Percentiles rank a stretch among this genome's conserved stretches.
Evolutionary conservation across 2,113 vertebrate species (phyloP).

Genomic region (Tachycineta bicolor): DNA sequence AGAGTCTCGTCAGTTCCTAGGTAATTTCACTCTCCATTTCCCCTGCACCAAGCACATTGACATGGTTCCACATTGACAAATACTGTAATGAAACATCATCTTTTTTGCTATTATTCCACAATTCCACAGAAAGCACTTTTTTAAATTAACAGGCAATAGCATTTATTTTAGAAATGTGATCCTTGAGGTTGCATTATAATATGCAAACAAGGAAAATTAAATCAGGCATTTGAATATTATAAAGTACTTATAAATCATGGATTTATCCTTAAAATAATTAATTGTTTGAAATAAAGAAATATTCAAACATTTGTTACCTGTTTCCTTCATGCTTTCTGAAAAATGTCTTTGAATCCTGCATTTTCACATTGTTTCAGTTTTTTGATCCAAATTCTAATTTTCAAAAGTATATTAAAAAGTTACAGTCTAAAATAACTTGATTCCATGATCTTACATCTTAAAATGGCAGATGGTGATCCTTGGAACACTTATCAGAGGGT

Average conservation of each 20-base stretch:
- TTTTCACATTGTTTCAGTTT: background rate
- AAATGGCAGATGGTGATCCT: background rate
- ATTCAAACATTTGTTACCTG: background rate
- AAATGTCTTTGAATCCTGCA: background rate
- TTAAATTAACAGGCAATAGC: background rate
- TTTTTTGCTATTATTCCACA: background rate
- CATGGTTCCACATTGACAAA: background rate
- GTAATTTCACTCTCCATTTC: conserved; percentile 44
- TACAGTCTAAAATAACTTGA: background rate
- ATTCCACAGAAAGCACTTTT: background rate
- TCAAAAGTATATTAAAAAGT: background rate
- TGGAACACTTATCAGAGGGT: background rate
- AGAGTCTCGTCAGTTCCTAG: background rate
- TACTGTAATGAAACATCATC: background rate
- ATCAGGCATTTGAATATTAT: background rate
- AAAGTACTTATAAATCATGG: background rate
- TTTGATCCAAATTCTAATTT: background rate
- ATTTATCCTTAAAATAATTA: background rate
- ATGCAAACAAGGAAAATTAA: background rate
- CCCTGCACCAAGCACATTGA: background rate
- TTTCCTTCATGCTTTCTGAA: background rate
- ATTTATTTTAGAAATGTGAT: background rate
- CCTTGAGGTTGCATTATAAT: background rate
- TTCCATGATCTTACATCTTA: background rate
- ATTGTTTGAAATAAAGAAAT: background rate